phyloP scores from a whole-genome alignment of 1,140 invertebrate species.

The Atta cephalotes region DNA sequence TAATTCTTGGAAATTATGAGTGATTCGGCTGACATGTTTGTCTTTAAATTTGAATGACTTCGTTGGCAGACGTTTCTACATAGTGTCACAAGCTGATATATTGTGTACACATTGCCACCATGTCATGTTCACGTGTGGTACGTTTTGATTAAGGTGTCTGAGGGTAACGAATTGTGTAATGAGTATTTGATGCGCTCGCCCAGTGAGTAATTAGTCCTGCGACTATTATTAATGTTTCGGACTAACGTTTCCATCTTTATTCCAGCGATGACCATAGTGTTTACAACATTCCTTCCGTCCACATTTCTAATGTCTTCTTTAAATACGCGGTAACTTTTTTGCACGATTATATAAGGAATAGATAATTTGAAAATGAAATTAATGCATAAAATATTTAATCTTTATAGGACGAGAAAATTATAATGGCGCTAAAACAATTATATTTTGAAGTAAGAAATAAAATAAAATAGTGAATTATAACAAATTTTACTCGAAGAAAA shows the following conservation, averaged over 20 bases:
- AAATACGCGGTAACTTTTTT: not conserved
- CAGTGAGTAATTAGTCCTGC: slow-evolving; percentile 75
- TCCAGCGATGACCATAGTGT: slow-evolving; percentile 17
- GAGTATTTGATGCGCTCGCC: slow-evolving; percentile 77
- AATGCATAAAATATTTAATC: not conserved
- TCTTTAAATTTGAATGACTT: slow-evolving; percentile 31
- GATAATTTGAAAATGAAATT: not conserved
- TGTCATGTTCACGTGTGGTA: slow-evolving; percentile 52
- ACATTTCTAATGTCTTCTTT: slow-evolving; percentile 19
- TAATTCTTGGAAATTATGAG: slow-evolving; percentile 27
- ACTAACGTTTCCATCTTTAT: slow-evolving; percentile 72
- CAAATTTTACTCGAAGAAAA: no score
- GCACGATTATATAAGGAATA: not conserved
- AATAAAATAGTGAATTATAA: not conserved
- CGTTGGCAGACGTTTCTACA: slow-evolving; percentile 15
- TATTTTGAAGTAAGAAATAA: no score
- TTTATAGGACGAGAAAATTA: no score
- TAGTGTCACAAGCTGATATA: slow-evolving; percentile 51
- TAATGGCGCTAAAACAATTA: no score
- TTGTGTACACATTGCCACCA: slow-evolving; percentile 43
- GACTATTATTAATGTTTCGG: slow-evolving; percentile 67
- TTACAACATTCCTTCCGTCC: slow-evolving; percentile 44
- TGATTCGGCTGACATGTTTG: slow-evolving; percentile 29
- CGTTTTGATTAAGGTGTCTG: slow-evolving; percentile 78
- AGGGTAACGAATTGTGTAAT: slow-evolving; percentile 78